Evolutionary conservation across 2,113 vertebrate species (phyloP).

Genomic region (Festucalex cinctus): DNA sequence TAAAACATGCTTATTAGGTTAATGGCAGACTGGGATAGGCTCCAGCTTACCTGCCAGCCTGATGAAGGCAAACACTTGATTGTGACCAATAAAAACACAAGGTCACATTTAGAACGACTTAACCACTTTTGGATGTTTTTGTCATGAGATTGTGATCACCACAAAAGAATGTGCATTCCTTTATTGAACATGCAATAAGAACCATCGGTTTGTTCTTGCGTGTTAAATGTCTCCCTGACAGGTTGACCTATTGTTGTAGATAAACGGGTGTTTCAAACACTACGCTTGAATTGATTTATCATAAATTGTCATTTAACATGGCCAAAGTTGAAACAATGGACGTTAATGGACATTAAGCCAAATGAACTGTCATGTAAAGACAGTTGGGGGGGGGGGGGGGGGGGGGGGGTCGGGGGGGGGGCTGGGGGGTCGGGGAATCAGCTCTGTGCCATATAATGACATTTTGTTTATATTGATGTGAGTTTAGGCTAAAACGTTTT

Average conservation of each 20-base stretch:
- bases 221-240: neutral
- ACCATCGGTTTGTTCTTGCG: neutral
- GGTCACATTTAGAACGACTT: neutral
- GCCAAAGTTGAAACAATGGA: neutral
- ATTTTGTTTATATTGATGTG: neutral
- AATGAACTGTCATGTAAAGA: neutral
- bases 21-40: neutral
- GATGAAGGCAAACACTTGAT: neutral
- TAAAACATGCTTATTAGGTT: neutral
- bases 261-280: neutral
- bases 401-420: too few relatives aligned
- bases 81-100: neutral
- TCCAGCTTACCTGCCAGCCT: neutral
- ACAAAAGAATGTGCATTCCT: slow-evolving; percentile 10
- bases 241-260: neutral
- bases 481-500: neutral
- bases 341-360: neutral
- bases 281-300: neutral
- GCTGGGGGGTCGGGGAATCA: too few relatives aligned
- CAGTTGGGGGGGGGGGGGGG: neutral
- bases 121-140: neutral
- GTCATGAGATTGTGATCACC: neutral
- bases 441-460: slow-evolving; percentile 28
- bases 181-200: neutral
- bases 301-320: neutral